These are phyloP conservation scores for Podargus strigoides DNA, from an alignment of 2,797 vertebrate genomes.

Conservation along the genomic window DNA sequence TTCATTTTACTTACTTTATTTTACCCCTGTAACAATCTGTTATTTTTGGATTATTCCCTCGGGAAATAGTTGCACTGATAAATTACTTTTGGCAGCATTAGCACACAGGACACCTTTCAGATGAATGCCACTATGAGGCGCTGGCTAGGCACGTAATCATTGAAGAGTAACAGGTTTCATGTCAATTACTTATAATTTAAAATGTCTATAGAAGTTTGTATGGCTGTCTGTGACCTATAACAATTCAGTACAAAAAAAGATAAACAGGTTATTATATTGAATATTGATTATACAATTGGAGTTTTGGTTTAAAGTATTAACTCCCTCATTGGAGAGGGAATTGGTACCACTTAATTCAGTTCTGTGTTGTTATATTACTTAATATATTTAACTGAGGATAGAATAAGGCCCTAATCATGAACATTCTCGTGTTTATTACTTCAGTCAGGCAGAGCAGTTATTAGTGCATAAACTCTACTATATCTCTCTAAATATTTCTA, in stretches of 20 bases:
- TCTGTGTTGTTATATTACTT: background rate
- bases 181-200: background rate
- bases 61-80: background rate
- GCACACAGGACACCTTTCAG: background rate
- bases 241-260: background rate
- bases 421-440: background rate
- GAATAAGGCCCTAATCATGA: background rate
- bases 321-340: background rate
- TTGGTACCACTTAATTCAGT: background rate
- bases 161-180: background rate
- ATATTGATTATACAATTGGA: slow-evolving; percentile 13
- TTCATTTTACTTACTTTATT: background rate
- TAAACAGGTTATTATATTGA: background rate
- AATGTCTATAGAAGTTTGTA: background rate
- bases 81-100: background rate
- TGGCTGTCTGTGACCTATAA: background rate
- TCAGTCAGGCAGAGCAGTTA: background rate
- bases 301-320: background rate
- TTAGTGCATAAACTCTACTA: background rate
- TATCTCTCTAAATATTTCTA: background rate
- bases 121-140: background rate
- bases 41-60: background rate
- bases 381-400: background rate
- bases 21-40: background rate
- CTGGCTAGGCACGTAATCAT: background rate